Evolutionary conservation across 2,888 invertebrate genomes (phyloP).

Genomic region (Drosophila nigritarsus): DNA sequence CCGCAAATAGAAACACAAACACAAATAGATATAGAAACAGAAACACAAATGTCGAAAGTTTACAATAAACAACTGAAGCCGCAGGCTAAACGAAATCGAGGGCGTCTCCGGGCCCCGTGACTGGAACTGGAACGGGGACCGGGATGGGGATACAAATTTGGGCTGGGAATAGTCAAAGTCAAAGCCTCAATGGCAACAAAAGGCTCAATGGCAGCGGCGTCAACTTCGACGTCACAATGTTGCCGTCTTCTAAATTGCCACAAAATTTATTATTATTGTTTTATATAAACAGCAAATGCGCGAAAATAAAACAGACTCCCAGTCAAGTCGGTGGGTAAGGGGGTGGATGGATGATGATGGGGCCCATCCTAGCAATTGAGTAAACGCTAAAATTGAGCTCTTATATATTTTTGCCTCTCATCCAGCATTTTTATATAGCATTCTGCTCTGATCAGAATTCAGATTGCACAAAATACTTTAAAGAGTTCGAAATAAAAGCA

Average conservation of each 20-base stretch:
- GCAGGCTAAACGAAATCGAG: constrained; percentile 37
- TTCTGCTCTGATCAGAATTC: constrained; percentile 21
- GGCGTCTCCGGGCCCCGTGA: constrained; percentile 9
- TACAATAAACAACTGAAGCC: constrained; percentile 58
- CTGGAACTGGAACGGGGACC: background rate
- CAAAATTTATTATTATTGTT: constrained; percentile 78
- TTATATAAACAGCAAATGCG: constrained; percentile 71
- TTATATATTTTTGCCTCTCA: constrained; percentile 30
- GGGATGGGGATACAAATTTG: constrained; percentile 1
- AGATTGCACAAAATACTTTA: constrained; percentile 13
- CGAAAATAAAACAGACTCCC: constrained; percentile 61
- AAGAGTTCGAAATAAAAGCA: constrained; percentile 3
- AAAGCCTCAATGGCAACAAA: constrained; percentile 55
- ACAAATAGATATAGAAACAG: constrained; percentile 19
- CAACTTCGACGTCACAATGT: constrained; percentile 10
- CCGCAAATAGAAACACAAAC: constrained; percentile 38
- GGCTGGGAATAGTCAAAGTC: constrained; percentile 54
- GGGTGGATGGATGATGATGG: constrained; percentile 1
- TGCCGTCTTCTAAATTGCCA: constrained; percentile 60
- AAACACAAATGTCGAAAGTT: constrained; percentile 69
- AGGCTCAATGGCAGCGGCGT: constrained; percentile 42
- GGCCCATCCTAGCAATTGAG: constrained; percentile 13
- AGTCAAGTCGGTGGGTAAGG: background rate
- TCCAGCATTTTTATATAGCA: constrained; percentile 24
- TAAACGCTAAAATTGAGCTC: constrained; percentile 32